Evolutionary conservation across 2,797 vertebrate genomes (phyloP).

Genomic region (Geotria australis): DNA sequence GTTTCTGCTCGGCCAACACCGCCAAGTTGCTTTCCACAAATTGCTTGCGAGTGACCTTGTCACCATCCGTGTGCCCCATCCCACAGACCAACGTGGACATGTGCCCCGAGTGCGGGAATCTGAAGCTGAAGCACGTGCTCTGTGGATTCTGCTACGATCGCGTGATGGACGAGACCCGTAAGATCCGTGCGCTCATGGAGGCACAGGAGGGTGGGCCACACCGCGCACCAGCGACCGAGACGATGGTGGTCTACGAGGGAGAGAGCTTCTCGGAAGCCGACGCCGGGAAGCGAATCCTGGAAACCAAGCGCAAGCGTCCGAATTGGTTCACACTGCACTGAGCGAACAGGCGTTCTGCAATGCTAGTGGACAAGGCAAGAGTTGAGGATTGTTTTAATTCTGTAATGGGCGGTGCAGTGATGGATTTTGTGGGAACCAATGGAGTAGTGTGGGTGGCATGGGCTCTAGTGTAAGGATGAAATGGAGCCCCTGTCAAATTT

Average conservation of each 20-base stretch:
- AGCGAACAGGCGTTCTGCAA: too few relatives aligned
- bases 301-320: constrained; percentile 41
- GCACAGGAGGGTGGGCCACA: constrained; percentile 41
- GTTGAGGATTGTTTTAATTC: too few relatives aligned
- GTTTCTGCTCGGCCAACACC: too few relatives aligned
- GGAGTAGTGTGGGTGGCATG: too few relatives aligned
- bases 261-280: constrained; percentile 23
- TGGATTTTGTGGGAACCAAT: too few relatives aligned
- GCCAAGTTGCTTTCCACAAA: too few relatives aligned
- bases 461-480: too few relatives aligned
- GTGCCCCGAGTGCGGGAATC: constrained; percentile 53
- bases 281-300: constrained; percentile 43
- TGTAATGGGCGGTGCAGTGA: too few relatives aligned
- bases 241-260: constrained; percentile 38
- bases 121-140: constrained; percentile 58
- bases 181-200: constrained; percentile 29
- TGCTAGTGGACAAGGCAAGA: too few relatives aligned
- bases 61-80: background rate
- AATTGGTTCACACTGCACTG: constrained; percentile 39
- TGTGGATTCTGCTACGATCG: constrained; percentile 66
- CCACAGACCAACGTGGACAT: constrained; percentile 44
- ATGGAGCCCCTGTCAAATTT: too few relatives aligned
- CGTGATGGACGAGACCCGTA: constrained; percentile 27
- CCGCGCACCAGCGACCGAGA: constrained; percentile 27
- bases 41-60: background rate